These are phyloP conservation scores for Chloroclysta siterata DNA, from an alignment of 2,888 invertebrate genomes.

Conservation along the genomic window DNA sequence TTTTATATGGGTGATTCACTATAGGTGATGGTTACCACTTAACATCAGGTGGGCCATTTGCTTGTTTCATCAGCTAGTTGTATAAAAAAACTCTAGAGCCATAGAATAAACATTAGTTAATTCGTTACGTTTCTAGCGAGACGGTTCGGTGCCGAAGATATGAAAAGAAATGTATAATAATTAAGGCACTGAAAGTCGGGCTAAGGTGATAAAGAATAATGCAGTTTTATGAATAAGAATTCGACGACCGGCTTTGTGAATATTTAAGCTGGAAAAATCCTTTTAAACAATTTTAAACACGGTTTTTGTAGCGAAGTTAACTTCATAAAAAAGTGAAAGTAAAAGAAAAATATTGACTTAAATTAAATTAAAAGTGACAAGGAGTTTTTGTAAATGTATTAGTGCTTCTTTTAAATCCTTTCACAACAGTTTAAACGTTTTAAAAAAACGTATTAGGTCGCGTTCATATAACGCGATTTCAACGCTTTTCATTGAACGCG, in stretches of 20 bases:
- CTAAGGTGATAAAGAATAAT: conserved; percentile 9
- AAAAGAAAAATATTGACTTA: not conserved
- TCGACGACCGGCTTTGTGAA: not conserved
- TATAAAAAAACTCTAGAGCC: no score
- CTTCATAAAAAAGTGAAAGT: not conserved
- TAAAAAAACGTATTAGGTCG: no score
- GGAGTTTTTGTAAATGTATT: not conserved
- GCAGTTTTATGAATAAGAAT: conserved; percentile 14
- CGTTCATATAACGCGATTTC: no score
- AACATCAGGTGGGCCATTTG: no score
- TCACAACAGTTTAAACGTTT: no score
- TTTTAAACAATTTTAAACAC: not conserved
- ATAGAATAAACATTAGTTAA: no score
- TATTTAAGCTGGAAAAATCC: not conserved
- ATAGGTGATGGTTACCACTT: no score
- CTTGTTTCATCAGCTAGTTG: no score
- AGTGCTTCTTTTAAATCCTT: no score
- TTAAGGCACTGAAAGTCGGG: conserved; percentile 6
- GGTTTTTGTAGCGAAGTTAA: not conserved
- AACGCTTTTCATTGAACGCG: no score
- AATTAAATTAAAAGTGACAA: not conserved
- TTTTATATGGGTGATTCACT: no score
- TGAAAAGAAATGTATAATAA: conserved; percentile 16
- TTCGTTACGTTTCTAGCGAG: no score
- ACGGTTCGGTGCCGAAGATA: conserved; percentile 6